Evolutionary conservation across 2,113 vertebrate species (phyloP).

Genomic region (Poeciliopsis prolifica): DNA sequence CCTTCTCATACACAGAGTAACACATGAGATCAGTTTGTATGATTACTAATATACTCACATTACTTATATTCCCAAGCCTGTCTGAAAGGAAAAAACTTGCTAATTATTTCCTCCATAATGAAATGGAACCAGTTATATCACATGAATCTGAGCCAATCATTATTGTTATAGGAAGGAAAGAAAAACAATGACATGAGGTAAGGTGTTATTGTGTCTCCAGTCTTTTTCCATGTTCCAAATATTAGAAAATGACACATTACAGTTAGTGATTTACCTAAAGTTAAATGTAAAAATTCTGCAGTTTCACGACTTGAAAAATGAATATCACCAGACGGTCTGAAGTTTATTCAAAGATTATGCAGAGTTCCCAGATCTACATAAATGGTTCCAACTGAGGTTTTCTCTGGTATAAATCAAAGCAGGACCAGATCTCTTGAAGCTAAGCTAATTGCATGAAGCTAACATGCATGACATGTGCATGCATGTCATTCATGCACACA

Average conservation of each 20-base stretch:
- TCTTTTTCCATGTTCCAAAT: not conserved
- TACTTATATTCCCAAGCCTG: conserved; percentile 28
- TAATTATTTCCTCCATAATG: conserved; percentile 23
- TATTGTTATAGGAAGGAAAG: conserved; percentile 8
- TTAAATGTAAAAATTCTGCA: no score
- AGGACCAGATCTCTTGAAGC: no score
- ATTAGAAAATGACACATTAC: conserved; percentile 21
- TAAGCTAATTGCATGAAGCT: no score
- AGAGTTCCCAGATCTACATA: no score
- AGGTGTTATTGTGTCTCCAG: conserved; percentile 31
- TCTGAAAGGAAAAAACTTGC: conserved; percentile 22
- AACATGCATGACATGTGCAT: no score
- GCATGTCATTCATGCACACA: no score
- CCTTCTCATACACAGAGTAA: conserved; percentile 41
- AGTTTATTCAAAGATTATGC: no score
- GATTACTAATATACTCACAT: conserved; percentile 42
- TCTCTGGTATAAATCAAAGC: no score
- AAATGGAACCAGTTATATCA: conserved; percentile 19
- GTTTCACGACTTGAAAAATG: no score
- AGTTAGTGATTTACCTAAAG: conserved; percentile 7
- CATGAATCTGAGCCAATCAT: conserved; percentile 27
- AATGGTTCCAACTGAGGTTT: no score
- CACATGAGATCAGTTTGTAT: conserved; percentile 67
- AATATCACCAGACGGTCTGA: no score
- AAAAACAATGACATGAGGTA: conserved; percentile 16